Base-by-base conservation (phyloP, 2,113 vertebrate genomes). In the Stictonetta naevosa region DNA sequence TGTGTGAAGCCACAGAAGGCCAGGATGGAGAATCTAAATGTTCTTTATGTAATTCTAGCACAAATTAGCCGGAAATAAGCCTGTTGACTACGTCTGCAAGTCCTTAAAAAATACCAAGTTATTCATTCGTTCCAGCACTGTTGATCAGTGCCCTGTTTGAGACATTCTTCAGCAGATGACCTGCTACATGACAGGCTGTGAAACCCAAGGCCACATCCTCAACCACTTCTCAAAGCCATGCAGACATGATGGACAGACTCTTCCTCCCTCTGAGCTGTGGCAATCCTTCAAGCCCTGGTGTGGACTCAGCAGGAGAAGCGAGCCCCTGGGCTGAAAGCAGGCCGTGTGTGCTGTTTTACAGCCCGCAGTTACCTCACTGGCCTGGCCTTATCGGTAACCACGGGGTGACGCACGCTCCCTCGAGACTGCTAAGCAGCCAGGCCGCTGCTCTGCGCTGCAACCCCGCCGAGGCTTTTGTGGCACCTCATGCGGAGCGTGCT, bases 401-500 rank as follows among this genome's bases (percentile, higher is more conserved):
- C 60, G n/a, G 69, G 23, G 7, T 4, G 17, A 21, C 14, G 25
- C 11, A 1, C 3, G n/a, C 60, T 50, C 53, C 23, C 25, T 55
- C 46, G 3, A 14, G 53, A 28, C 44, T 3, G 12, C 50, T 16
- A 4, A 53, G 46, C 44, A 14, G 28, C 10, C 3, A 1, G 28
- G 64, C 5, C 5, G 1, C 68, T 9, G 19, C 8, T 28, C 28
- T 4, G 55, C 16, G 3, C 18, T 1, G 11, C 18, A 16, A 4
- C n/a, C 1, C 28, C 40, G 23, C 23, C 13, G 4, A 25, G 56
- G 38, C 23, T 62, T 46, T 12, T 7, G 50, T 7, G 17, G 14
- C 73, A 28, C 13, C 34, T 66, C 23, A 0, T 0, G 3, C 1
- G 3, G 36, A 9, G 3, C 1, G 3, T 28, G 44, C 68, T 14